Evolutionary conservation across 1,140 invertebrate species (phyloP).

Genomic region (Neodiprion lecontei): DNA sequence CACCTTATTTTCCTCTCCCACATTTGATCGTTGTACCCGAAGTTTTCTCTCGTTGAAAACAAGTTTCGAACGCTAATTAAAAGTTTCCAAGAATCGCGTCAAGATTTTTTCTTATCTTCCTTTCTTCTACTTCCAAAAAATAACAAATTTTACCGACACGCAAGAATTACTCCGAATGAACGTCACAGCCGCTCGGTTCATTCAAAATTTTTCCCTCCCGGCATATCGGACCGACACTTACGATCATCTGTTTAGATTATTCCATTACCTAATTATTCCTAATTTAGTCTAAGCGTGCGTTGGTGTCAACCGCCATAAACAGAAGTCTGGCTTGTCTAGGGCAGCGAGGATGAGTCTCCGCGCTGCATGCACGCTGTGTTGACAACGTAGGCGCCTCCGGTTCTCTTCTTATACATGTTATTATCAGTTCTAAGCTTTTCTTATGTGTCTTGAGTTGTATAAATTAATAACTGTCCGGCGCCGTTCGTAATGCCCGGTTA

Average conservation of each 20-base stretch:
- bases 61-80: too few species aligned
- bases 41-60: too few species aligned
- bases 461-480: slow-evolving; percentile 6
- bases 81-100: too few species aligned
- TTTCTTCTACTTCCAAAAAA: too few species aligned
- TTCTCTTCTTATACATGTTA: neutral
- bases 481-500: slow-evolving; percentile 30
- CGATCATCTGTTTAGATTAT: slow-evolving; percentile 1
- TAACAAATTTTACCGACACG: too few species aligned
- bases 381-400: neutral
- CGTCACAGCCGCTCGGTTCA: too few species aligned
- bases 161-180: too few species aligned
- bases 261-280: slow-evolving; percentile 7
- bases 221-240: neutral
- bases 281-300: neutral
- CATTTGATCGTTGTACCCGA: too few species aligned
- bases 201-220: too few species aligned
- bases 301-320: slow-evolving; percentile 2
- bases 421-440: neutral
- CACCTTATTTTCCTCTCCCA: too few species aligned
- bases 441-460: neutral
- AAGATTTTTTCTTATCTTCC: too few species aligned
- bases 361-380: neutral
- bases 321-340: neutral
- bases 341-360: neutral